Conservation (phyloP, 2,797 vertebrate species). For the Diglossa cyanea region DNA sequence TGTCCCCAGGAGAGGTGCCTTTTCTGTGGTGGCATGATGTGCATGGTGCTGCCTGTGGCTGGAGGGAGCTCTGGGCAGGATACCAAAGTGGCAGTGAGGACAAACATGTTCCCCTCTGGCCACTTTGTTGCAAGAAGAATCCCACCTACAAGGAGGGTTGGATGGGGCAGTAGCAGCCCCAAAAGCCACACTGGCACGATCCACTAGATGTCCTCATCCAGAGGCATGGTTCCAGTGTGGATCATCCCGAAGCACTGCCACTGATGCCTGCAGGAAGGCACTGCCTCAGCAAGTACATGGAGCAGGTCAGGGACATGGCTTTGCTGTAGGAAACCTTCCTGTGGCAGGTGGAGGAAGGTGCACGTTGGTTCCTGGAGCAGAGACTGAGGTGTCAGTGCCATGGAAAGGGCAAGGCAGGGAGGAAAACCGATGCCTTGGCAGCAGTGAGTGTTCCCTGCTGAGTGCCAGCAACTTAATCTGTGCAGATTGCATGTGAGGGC, state of each 20-base stretch:
- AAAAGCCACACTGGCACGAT: neutral
- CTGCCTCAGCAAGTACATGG: fast-evolving
- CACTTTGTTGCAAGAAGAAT: neutral
- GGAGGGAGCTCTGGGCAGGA: neutral
- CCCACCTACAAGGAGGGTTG: neutral
- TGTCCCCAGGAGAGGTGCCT: neutral
- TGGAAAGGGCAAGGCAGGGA: neutral
- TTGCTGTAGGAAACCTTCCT: neutral
- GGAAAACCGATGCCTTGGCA: neutral
- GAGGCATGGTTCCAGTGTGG: fast-evolving
- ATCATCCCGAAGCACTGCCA: neutral
- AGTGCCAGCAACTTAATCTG: slow-evolving; percentile 4
- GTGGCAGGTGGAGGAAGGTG: neutral
- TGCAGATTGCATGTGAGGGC: neutral
- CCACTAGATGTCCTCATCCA: neutral
- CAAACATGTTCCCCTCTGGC: fast-evolving
- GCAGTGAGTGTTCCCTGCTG: neutral
- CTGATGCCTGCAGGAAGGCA: fast-evolving
- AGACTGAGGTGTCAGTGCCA: neutral
- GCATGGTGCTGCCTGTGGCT: fast-evolving
- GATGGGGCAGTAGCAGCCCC: neutral
- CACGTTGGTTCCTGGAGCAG: fast-evolving
- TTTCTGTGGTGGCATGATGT: fast-evolving
- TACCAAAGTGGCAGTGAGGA: fast-evolving
- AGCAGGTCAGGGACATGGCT: neutral